These are phyloP conservation scores for Girardia tigrina DNA, from an alignment of 2,888 invertebrate species.

Conservation along the genomic window DNA sequence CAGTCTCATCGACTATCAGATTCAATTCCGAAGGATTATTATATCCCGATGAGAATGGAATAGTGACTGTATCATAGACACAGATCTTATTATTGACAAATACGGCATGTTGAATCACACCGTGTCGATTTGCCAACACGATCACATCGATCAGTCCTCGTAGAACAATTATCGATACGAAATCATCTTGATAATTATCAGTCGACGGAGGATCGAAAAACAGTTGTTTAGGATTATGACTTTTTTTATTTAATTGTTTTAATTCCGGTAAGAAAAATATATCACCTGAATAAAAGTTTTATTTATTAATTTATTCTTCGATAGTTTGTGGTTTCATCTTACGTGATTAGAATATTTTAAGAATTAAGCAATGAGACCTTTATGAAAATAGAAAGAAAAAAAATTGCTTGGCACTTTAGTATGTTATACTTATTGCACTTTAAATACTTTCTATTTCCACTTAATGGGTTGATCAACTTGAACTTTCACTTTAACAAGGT, in stretches of 20 bases:
- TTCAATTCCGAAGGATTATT: background rate
- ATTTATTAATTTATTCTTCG: too few species aligned
- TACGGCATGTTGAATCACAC: background rate
- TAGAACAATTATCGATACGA: background rate
- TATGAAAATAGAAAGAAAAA: too few species aligned
- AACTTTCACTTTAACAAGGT: too few species aligned
- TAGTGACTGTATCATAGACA: background rate
- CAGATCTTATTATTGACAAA: background rate
- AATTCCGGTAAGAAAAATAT: background rate
- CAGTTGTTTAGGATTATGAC: background rate
- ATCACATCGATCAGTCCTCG: background rate
- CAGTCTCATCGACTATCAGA: background rate
- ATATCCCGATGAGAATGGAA: background rate
- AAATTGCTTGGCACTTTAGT: too few species aligned
- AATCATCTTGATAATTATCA: constrained; percentile 19
- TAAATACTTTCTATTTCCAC: too few species aligned
- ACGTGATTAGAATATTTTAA: too few species aligned
- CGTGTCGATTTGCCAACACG: background rate
- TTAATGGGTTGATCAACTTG: too few species aligned
- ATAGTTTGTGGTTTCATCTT: too few species aligned
- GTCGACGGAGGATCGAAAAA: background rate
- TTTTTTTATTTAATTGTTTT: background rate
- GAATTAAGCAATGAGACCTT: too few species aligned
- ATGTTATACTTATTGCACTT: too few species aligned
- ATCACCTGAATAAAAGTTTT: background rate